A percentile compares a stretch with the other conserved stretches of the same genome.
Evolutionary conservation across 2,888 invertebrate genomes (phyloP).

Genomic region (Notodonta ziczac): DNA sequence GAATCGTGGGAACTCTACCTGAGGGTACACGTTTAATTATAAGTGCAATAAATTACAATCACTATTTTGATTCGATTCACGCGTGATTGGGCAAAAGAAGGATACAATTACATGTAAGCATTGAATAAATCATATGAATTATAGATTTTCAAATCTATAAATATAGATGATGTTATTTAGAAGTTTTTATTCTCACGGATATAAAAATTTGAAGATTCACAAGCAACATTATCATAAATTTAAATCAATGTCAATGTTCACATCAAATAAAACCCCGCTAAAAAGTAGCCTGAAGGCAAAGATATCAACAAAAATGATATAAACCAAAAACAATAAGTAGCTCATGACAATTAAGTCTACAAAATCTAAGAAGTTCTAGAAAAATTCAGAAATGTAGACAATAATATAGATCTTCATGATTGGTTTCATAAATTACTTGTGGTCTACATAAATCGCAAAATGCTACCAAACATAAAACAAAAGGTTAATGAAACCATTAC

Average conservation of each 20-base stretch:
- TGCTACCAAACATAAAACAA: constrained; percentile 7
- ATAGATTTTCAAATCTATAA: constrained; percentile 21
- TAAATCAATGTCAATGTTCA: too few species aligned
- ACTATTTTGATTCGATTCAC: constrained; percentile 72
- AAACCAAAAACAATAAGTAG: too few species aligned
- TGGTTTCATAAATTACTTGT: not conserved
- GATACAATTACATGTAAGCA: constrained; percentile 30
- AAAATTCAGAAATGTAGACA: not conserved
- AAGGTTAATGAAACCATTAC: constrained; percentile 23
- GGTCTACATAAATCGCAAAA: constrained; percentile 11
- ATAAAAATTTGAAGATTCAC: not conserved
- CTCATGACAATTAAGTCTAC: too few species aligned
- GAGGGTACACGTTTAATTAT: constrained; percentile 67
- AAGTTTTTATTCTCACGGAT: not conserved
- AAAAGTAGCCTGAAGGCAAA: too few species aligned
- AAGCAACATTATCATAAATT: too few species aligned
- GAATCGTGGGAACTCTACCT: constrained; percentile 79
- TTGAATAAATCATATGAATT: constrained; percentile 20
- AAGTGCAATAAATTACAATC: constrained; percentile 79
- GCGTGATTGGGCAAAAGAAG: constrained; percentile 65
- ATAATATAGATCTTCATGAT: not conserved
- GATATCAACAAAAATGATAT: too few species aligned
- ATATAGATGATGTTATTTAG: constrained; percentile 4
- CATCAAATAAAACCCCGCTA: too few species aligned
- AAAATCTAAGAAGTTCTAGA: too few species aligned